Conservation (phyloP, 2,797 vertebrate genomes). For the Aythya fuligula region DNA sequence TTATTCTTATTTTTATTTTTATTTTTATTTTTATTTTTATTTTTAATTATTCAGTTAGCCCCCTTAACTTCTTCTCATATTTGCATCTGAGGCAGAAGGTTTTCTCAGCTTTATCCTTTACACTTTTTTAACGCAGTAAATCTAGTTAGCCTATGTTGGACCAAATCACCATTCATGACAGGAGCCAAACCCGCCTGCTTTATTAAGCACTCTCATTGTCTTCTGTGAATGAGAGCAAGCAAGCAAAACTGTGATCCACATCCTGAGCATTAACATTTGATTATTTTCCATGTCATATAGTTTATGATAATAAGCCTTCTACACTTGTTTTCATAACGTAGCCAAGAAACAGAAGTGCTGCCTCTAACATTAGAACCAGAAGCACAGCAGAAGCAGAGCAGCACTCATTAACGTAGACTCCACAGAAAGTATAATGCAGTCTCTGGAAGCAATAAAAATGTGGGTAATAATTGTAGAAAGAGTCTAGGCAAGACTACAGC, state of each 20-base stretch:
- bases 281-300: conserved; percentile 3
- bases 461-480: conserved; percentile 25
- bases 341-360: conserved; percentile 36
- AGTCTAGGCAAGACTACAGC: conserved; percentile 24
- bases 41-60: background rate
- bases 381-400: conserved; percentile 11
- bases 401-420: background rate
- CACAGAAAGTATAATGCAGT: conserved; percentile 6
- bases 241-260: background rate
- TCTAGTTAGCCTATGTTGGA: background rate
- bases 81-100: background rate
- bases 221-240: background rate
- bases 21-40: background rate
- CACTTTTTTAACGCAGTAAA: background rate
- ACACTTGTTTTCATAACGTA: conserved; percentile 22
- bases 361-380: conserved; percentile 30
- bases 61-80: background rate
- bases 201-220: background rate
- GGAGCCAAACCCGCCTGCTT: background rate
- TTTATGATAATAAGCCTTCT: conserved; percentile 14
- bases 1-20: background rate
- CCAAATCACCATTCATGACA: background rate
- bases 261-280: background rate
- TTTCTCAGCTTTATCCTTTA: background rate
- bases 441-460: conserved; percentile 55